These are phyloP conservation scores for Lagopus leucura DNA, from an alignment of 2,113 vertebrate species.

Conservation along the genomic window DNA sequence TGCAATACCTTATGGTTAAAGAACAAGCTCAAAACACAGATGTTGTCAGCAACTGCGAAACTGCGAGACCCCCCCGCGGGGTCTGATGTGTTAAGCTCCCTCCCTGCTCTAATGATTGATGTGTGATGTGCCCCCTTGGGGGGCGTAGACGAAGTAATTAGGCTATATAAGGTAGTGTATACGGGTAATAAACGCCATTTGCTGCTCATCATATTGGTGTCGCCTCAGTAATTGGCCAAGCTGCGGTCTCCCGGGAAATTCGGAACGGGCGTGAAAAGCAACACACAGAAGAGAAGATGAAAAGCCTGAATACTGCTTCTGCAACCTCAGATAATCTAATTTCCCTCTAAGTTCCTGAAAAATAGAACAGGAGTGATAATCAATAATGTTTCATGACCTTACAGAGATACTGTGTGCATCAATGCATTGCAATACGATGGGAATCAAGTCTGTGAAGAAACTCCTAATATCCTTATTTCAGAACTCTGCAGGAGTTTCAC, in stretches of 20 bases:
- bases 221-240: too few relatives aligned
- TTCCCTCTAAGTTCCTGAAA: constrained; percentile 30
- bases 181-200: too few relatives aligned
- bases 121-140: too few relatives aligned
- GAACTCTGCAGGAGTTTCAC: constrained; percentile 38
- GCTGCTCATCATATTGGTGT: too few relatives aligned
- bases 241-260: too few relatives aligned
- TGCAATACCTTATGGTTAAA: not conserved
- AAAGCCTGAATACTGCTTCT: not conserved
- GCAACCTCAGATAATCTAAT: constrained; percentile 29
- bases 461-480: constrained; percentile 50
- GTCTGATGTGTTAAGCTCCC: too few relatives aligned
- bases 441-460: constrained; percentile 45
- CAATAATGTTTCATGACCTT: constrained; percentile 55
- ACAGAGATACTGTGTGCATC: constrained; percentile 1
- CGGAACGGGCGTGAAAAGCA: too few relatives aligned
- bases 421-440: constrained; percentile 8
- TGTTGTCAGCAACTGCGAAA: too few relatives aligned
- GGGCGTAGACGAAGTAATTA: too few relatives aligned
- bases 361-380: constrained; percentile 1
- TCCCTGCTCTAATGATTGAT: too few relatives aligned
- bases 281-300: not conserved
- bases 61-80: too few relatives aligned
- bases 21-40: not conserved
- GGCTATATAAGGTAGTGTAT: too few relatives aligned